A percentile compares a stretch with the other conserved stretches of the same genome.
phyloP scores from a whole-genome alignment of 2,888 invertebrate genomes.

The Myopa testacea region DNA sequence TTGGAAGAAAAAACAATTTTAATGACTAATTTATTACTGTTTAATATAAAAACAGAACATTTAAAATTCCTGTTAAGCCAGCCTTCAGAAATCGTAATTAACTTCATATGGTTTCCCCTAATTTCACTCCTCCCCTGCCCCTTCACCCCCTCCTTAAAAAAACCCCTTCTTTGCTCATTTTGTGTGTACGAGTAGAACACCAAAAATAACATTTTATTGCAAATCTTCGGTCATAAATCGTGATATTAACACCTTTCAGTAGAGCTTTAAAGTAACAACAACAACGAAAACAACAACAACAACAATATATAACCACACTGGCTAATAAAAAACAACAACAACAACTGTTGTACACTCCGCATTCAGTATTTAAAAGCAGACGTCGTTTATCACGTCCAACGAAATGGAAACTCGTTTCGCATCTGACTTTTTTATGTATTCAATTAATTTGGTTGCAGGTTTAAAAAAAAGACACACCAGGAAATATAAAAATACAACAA shows the following conservation, averaged over 20 bases:
- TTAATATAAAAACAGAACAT: too few relatives aligned
- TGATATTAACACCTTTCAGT: constrained; percentile 25
- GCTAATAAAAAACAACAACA: neutral
- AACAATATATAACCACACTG: neutral
- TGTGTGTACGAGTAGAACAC: neutral
- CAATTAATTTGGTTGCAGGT: constrained; percentile 47
- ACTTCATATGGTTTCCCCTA: constrained; percentile 19
- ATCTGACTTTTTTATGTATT: constrained; percentile 44
- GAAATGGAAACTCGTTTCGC: constrained; percentile 37
- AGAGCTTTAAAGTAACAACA: constrained; percentile 20
- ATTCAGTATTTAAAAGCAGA: constrained; percentile 33
- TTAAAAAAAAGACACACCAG: neutral
- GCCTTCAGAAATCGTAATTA: neutral
- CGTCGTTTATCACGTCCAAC: constrained; percentile 36
- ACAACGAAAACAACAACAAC: constrained; percentile 11
- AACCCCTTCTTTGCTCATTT: neutral
- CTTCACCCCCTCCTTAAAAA: neutral
- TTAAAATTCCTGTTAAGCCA: too few relatives aligned
- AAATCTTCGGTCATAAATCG: constrained; percentile 18
- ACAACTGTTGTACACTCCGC: neutral
- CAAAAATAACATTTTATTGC: constrained; percentile 23
- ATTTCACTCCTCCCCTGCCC: constrained; percentile 1
- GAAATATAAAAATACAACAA: neutral
- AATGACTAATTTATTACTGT: too few relatives aligned
- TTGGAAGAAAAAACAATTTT: too few relatives aligned